Base-by-base conservation (phyloP, 1,140 invertebrate species). In the Radopholus similis region DNA sequence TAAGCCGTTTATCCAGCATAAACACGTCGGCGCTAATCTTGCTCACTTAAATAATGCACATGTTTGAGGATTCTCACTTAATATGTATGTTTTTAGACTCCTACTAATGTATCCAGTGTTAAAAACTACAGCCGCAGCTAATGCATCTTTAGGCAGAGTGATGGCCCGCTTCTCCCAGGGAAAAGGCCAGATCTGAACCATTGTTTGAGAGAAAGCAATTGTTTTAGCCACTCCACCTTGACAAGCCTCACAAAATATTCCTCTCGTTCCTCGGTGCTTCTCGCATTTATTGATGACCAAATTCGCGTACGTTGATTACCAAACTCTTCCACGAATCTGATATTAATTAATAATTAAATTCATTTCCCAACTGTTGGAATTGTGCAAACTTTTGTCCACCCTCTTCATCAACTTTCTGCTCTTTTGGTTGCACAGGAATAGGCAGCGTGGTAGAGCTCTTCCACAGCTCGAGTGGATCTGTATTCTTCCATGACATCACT, bases 401-500 rank as follows among this genome's bases (percentile, higher is more conserved):
- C 35, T 21, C 51, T 32, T 54, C 18, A 54, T 18, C 13, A 15
- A 15, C 4, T 5, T 54, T 54, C 11, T 32, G 30, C 47, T 62
- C 32, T 15, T 51, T 23, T 26, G 47, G 47, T 11, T 47, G 5
- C n/a, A 21, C 15, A 4, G 37, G 42, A 21, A 62, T 42, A 15
- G 59, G 59, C n/a, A 62, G 59, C 18, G 59, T 62, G 21, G 59
- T 40, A 32, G 35, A 42, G 9, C 37, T 62, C 32, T 42, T 35
- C 59, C 59, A 62, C 32, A 62, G 34, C 18, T 35, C 40, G 11
- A 62, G 21, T 21, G 59, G 59, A 30, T 62, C 59, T 42, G 59
- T 62, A 40, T 62, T 42, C 34, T 62, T 62, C 59, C 59, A 62
- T n/a, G 59, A 62, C 59, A 62, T 62, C 42, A 8, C 49, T 11